Conservation (phyloP, 2,797 vertebrate genomes). For the Chaetophractus vellerosus region DNA sequence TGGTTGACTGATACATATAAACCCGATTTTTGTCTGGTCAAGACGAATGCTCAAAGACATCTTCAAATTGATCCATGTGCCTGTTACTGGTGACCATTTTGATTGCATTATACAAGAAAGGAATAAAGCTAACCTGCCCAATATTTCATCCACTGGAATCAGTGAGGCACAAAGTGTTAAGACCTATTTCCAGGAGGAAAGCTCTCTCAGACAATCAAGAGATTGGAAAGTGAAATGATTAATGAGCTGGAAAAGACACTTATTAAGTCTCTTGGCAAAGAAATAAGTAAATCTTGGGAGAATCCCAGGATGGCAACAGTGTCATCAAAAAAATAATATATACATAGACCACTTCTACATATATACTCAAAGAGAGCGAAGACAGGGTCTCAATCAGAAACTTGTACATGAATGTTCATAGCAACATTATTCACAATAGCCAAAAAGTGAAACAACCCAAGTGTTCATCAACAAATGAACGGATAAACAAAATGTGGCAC, state of each 20-base stretch:
- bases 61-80: neutral
- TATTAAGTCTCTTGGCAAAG: neutral
- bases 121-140: neutral
- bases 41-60: neutral
- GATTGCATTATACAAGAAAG: neutral
- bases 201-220: neutral
- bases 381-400: too few relatives aligned
- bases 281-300: neutral
- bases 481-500: too few relatives aligned
- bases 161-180: neutral
- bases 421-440: too few relatives aligned
- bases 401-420: too few relatives aligned
- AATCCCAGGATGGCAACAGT: neutral
- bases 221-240: neutral
- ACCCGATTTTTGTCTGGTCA: neutral
- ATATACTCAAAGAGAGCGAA: too few relatives aligned
- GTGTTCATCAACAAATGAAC: too few relatives aligned
- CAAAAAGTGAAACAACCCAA: too few relatives aligned
- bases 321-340: neutral
- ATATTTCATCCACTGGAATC: neutral
- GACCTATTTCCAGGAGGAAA: neutral
- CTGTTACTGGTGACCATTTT: slow-evolving; percentile 1
- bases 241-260: slow-evolving; percentile 19
- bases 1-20: neutral
- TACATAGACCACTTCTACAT: too few relatives aligned